phyloP scores from a whole-genome alignment of 2,113 vertebrate species.

The Strigops habroptila region DNA sequence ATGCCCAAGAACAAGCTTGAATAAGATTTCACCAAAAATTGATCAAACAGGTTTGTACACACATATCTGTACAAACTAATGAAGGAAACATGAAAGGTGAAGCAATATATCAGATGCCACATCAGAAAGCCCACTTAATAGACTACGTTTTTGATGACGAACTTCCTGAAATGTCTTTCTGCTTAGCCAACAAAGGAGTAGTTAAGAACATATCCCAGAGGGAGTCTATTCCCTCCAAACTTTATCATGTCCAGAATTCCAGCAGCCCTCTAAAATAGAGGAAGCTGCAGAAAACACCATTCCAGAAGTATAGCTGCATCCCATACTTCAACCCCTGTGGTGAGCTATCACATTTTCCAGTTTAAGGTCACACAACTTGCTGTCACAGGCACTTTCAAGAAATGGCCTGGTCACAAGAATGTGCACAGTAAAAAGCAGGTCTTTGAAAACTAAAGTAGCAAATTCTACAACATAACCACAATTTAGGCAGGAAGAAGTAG shows the following conservation, averaged over 20 bases:
- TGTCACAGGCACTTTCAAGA: background rate
- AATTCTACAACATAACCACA: background rate
- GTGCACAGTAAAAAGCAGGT: background rate
- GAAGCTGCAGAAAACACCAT: background rate
- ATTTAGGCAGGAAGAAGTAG: constrained; percentile 21
- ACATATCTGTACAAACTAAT: background rate
- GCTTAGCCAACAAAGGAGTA: background rate
- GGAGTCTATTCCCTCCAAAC: background rate
- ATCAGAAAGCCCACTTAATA: constrained; percentile 15
- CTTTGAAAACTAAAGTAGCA: background rate
- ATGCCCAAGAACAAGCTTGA: background rate
- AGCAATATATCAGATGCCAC: background rate
- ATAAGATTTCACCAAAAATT: background rate
- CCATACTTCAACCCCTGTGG: background rate
- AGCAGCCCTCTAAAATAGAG: background rate
- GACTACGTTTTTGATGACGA: background rate
- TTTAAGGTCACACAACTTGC: background rate
- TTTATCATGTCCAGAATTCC: background rate
- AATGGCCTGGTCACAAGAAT: background rate
- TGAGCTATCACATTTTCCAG: background rate
- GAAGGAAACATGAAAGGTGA: background rate
- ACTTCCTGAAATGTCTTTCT: background rate
- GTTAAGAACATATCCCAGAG: background rate
- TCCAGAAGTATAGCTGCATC: background rate
- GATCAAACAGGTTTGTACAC: background rate